phyloP scores from a whole-genome alignment of 2,888 invertebrate species.

The Apantesis nais region DNA sequence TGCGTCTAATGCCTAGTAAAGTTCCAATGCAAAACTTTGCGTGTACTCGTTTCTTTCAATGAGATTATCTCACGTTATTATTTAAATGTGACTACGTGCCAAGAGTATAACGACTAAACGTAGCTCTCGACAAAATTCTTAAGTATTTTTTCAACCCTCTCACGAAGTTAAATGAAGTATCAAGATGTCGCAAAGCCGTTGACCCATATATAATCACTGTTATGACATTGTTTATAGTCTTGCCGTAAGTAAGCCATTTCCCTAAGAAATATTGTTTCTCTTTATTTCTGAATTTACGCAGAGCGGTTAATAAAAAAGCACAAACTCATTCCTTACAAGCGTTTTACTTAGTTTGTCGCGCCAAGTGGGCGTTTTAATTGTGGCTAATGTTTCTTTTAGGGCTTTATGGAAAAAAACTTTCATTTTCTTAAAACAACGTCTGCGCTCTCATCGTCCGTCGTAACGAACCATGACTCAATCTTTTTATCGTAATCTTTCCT shows the following conservation, averaged over 20 bases:
- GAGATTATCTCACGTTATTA: conserved; percentile 75
- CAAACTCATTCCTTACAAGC: conserved; percentile 36
- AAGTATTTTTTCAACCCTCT: conserved; percentile 78
- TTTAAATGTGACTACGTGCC: conserved; percentile 71
- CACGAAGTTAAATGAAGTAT: conserved; percentile 75
- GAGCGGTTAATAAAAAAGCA: conserved; percentile 49
- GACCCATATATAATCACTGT: conserved; percentile 76
- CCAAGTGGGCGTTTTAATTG: conserved; percentile 24
- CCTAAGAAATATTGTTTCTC: conserved; percentile 54
- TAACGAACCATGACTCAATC: conserved; percentile 24
- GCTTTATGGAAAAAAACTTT: conserved; percentile 10
- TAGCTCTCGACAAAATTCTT: conserved; percentile 71
- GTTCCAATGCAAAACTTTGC: conserved; percentile 64
- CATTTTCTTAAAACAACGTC: conserved; percentile 17
- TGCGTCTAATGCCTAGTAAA: conserved; percentile 55
- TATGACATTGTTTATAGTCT: conserved; percentile 70
- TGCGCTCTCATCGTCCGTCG: conserved; percentile 23
- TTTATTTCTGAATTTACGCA: conserved; percentile 50
- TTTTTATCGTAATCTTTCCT: conserved; percentile 30
- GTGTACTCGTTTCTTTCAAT: conserved; percentile 70
- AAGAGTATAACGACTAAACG: conserved; percentile 79
- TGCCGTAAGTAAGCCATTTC: conserved; percentile 63
- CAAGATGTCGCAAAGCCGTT: conserved; percentile 76
- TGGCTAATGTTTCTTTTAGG: conserved; percentile 23
- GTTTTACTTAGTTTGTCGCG: conserved; percentile 40